Evolutionary conservation across 2,888 invertebrate genomes (phyloP).

Genomic region (Lutraria lutraria): DNA sequence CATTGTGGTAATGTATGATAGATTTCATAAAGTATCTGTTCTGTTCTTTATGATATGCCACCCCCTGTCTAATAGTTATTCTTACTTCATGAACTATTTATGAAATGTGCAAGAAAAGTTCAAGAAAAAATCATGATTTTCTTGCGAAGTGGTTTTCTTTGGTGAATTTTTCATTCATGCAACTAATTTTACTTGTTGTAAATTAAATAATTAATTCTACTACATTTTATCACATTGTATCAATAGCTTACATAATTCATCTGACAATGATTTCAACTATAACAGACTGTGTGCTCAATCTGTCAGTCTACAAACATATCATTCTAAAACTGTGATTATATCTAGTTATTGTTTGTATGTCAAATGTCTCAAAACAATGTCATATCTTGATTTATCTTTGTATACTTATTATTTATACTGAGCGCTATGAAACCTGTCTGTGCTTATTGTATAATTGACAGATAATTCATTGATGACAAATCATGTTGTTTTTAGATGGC

Average conservation of each 20-base stretch:
- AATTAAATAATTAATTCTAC: not conserved
- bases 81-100: too few species aligned
- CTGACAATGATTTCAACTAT: not conserved
- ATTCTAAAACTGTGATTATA: constrained; percentile 34
- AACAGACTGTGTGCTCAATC: not conserved
- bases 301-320: not conserved
- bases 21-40: too few species aligned
- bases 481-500: constrained; percentile 40
- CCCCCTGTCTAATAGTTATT: too few species aligned
- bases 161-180: not conserved
- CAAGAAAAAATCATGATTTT: too few species aligned
- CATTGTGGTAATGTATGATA: too few species aligned
- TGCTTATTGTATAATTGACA: not conserved
- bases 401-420: not conserved
- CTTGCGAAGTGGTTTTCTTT: too few species aligned
- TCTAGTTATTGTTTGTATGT: constrained; percentile 42
- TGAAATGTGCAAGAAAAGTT: too few species aligned
- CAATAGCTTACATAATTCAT: not conserved
- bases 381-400: constrained; percentile 27
- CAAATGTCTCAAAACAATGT: constrained; percentile 37
- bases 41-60: too few species aligned
- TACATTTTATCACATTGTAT: not conserved
- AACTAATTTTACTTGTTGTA: not conserved
- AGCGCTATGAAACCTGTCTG: not conserved
- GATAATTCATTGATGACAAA: constrained; percentile 29